Base-by-base conservation (phyloP, 1,140 invertebrate genomes). In the Myzus persicae region DNA sequence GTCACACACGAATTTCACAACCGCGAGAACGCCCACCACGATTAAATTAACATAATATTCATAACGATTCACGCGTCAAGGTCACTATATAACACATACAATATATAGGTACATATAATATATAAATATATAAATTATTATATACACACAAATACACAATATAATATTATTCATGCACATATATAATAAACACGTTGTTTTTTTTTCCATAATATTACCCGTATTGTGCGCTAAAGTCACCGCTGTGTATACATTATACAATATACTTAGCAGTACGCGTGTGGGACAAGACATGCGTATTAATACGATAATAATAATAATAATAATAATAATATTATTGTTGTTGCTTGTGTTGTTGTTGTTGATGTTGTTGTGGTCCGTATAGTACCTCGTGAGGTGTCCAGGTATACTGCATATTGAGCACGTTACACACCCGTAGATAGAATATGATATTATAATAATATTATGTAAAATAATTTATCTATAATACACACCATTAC, bases 131-230 rank as follows among this genome's bases (percentile, higher is more conserved):
- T 51, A 76, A n/a, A 76, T 76, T 76, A n/a, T 76, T 31, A 31
- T 31, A 59, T 26, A 48, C 1, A 8, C 31, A 31, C 14, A 18
- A 1, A 5, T 1, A 67, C 26, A 67, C 14, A 67, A n/a, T 67
- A 31, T n/a, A 67, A 14, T 59, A 11, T 54, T 67, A 76, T 76
- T 76, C 59, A 7, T n/a, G 31, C 59, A n/a, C 8, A 67, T 67
- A 76, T 26, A 67, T n/a, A 67, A 76, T 76, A n/a, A 76, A 76
- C 59, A n/a, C 59, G 31, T 76, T 76, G 59, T 76, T 76, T 76
- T 76, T 76, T 76, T n/a, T n/a, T 31, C 6, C 31, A n/a, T 6
- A 6, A 76, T 76, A 76, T 76, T 76, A n/a, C 59, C 31, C 11
- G 31, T 67, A 76, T 76, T n/a, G 59, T 76, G 59, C 59, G 31